These are phyloP conservation scores for Hemichromis elongatus DNA, from an alignment of 2,113 vertebrate species.

Conservation along the genomic window DNA sequence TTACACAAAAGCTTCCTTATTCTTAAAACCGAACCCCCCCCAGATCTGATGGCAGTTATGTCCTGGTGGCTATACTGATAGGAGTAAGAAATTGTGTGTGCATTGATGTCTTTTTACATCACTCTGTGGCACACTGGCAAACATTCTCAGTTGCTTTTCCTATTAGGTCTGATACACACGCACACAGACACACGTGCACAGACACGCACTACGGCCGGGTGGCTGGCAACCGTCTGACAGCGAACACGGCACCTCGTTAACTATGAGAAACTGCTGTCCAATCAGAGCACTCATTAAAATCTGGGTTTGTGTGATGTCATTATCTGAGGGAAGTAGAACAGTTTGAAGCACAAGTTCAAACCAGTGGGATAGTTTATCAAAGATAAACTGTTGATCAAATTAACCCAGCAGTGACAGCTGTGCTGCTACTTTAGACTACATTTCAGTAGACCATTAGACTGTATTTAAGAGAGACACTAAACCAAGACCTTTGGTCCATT, in stretches of 20 bases:
- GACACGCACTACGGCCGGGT: not conserved
- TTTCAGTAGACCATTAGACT: not conserved
- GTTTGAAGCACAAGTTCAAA: slow-evolving; percentile 15
- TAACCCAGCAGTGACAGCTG: not conserved
- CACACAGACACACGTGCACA: not conserved
- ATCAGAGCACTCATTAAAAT: slow-evolving; percentile 54
- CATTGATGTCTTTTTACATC: slow-evolving; percentile 2
- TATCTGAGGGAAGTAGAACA: slow-evolving; percentile 21
- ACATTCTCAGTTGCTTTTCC: not conserved
- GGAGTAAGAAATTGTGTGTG: not conserved
- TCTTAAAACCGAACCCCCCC: not conserved
- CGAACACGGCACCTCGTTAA: slow-evolving; percentile 31
- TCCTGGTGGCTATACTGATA: not conserved
- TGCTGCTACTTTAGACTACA: not conserved
- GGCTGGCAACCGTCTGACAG: slow-evolving; percentile 19
- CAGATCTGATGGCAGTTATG: not conserved
- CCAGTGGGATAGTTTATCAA: slow-evolving; percentile 6
- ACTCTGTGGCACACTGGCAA: not conserved
- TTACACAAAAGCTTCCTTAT: not conserved
- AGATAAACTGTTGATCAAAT: slow-evolving; percentile 4
- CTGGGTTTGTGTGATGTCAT: slow-evolving; percentile 26
- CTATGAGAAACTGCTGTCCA: slow-evolving; percentile 32
- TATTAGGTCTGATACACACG: not conserved
- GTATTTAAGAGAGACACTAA: not conserved
- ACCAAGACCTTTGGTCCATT: not conserved